Percentiles rank a stretch among this genome's conserved stretches.
Conservation (phyloP, 2,797 vertebrate species). For the Microctenopoma lineatum region DNA sequence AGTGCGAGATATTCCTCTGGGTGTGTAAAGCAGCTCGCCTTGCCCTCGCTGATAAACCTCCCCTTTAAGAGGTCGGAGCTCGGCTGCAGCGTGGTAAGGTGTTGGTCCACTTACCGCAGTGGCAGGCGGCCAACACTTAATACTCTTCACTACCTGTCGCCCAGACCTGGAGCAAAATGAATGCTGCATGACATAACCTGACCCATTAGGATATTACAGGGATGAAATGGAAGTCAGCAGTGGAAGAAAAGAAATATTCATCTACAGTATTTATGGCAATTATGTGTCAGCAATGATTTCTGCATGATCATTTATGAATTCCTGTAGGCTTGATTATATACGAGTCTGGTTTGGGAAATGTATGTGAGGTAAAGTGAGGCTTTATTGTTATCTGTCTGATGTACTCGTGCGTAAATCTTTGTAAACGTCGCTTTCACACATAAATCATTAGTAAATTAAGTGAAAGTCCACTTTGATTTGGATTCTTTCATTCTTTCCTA, state of each 20-base stretch:
- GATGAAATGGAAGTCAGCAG: conserved; percentile 45
- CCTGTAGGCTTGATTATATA: background rate
- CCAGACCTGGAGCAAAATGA: conserved; percentile 59
- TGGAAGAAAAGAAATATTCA: background rate
- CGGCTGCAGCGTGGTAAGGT: conserved; percentile 62
- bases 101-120: conserved; percentile 59
- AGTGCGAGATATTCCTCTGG: conserved; percentile 69
- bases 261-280: conserved; percentile 3
- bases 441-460: background rate
- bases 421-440: background rate
- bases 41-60: conserved; percentile 61
- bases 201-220: conserved; percentile 39
- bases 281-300: conserved; percentile 19
- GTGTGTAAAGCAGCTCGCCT: conserved; percentile 50
- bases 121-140: conserved; percentile 73
- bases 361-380: background rate
- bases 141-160: conserved; percentile 71
- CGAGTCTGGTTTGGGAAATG: background rate
- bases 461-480: background rate
- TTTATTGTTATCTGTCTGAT: background rate
- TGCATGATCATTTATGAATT: conserved; percentile 2
- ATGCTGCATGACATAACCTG: conserved; percentile 69
- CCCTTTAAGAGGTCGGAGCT: conserved; percentile 43
- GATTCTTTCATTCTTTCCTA: background rate
- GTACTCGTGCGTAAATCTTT: background rate